Conservation (phyloP, 2,888 invertebrate species). For the Nasonia oneida region DNA sequence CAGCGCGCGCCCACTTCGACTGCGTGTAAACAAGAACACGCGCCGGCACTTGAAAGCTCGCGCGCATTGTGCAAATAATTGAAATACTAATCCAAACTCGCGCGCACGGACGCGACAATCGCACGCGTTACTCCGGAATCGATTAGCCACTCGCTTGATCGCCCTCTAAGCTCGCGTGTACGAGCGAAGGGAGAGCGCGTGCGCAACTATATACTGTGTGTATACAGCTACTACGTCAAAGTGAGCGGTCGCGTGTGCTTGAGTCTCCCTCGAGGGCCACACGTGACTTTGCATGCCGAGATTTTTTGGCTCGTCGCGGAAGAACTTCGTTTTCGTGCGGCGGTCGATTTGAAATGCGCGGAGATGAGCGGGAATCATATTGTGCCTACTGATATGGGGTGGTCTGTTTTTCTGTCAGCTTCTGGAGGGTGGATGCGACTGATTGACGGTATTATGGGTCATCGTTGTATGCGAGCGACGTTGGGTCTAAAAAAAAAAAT, state of each 20-base stretch:
- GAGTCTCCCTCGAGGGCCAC: conserved; percentile 71
- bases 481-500: background rate
- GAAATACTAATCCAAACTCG: conserved; percentile 77
- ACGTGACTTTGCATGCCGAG: conserved; percentile 74
- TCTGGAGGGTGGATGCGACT: conserved; percentile 19
- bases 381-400: too few species aligned
- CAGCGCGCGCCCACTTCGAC: conserved; percentile 26
- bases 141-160: conserved; percentile 27
- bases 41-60: conserved; percentile 69
- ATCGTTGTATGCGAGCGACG: background rate
- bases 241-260: conserved; percentile 54
- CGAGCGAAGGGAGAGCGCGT: background rate
- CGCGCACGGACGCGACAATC: conserved; percentile 62
- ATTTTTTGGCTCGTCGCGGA: conserved; percentile 55
- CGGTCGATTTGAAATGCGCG: conserved; percentile 2
- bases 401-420: conserved; percentile 12
- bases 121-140: conserved; percentile 56
- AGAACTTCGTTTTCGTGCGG: background rate
- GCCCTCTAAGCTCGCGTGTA: background rate
- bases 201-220: background rate
- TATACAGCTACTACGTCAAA: background rate
- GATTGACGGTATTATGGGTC: conserved; percentile 48
- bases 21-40: conserved; percentile 75
- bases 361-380: background rate
- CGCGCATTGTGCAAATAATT: conserved; percentile 77